Evolutionary conservation across 1,140 invertebrate species (phyloP).

Genomic region (Hycleus phaleratus): DNA sequence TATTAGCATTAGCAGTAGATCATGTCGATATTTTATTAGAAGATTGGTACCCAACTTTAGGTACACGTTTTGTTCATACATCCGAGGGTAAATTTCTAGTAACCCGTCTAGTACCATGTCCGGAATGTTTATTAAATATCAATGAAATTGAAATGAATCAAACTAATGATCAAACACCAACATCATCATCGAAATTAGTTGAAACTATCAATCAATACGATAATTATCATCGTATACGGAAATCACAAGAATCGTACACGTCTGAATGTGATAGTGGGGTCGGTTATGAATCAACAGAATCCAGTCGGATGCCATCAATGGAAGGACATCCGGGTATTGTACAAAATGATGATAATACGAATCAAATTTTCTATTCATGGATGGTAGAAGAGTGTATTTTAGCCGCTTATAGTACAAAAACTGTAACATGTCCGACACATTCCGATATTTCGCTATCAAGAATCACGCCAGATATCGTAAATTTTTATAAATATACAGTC

Average conservation of each 20-base stretch:
- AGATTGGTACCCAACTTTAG: conserved; percentile 91
- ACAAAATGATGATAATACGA: conserved; percentile 17
- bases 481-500: conserved; percentile 14
- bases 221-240: conserved; percentile 39
- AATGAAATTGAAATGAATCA: conserved; percentile 26
- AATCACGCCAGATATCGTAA: conserved; percentile 76
- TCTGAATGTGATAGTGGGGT: conserved; percentile 75
- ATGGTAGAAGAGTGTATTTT: conserved; percentile 95
- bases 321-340: conserved; percentile 58
- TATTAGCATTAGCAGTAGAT: conserved; percentile 87
- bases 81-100: conserved; percentile 93
- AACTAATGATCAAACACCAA: background rate
- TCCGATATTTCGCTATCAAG: conserved; percentile 61
- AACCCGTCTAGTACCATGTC: conserved; percentile 90
- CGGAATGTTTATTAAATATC: conserved; percentile 59
- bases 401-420: conserved; percentile 65
- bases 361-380: conserved; percentile 54
- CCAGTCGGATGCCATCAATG: conserved; percentile 71
- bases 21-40: conserved; percentile 95
- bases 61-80: conserved; percentile 95
- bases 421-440: conserved; percentile 66
- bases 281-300: conserved; percentile 60
- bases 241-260: conserved; percentile 64
- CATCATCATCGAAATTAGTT: conserved; percentile 16
- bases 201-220: background rate